Base-by-base conservation (phyloP, 2,888 invertebrate species). In the Rutpela maculata region DNA sequence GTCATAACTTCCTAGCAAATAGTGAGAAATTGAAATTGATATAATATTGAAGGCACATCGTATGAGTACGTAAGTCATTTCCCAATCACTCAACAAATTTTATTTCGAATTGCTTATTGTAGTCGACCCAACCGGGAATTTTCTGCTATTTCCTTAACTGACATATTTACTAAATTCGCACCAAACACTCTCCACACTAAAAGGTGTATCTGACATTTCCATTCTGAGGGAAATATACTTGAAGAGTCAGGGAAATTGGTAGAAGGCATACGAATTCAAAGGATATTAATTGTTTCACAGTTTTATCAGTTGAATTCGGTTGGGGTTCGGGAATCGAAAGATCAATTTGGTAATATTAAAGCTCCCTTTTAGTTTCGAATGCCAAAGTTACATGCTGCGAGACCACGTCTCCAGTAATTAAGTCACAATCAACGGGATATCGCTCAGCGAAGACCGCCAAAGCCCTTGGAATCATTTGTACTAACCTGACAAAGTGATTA, bases 231-330 rank as follows among this genome's bases (percentile, higher is more conserved):
- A 56, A 75, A 69, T 60, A 60, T 19, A 31, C 65, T 60, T 63
- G 73, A 74, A 73, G 74, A 77, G 75, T 65, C 69, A 11, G 59
- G 17, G 70, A 74, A 73, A 80, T 77, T 75, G 70, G 57, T 63
- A 50, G 69, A 60, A 74, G 78, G 74, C 69, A 72, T 75, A 75
- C 79, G 76, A 81, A 80, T 77, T 59, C 70, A 82, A 83, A 83
- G 81, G 85, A 84, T 84, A 86, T 85, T 85, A 85, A 86, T 86
- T 82, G 85, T 85, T 82, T 82, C 77, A 62, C 79, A 80, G 82
- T 83, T 83, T 83, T 82, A 82, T 81, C 84, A 82, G 84, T 79
- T 75, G 72, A 74, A 76, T 77, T 77, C 77, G 76, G 73, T 77
- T 73, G 59, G 59, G 62, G 74, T 71, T 70, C 76, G 75, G 74